These are phyloP conservation scores for Sparus aurata DNA, from an alignment of 2,797 vertebrate species.

Conservation along the genomic window DNA sequence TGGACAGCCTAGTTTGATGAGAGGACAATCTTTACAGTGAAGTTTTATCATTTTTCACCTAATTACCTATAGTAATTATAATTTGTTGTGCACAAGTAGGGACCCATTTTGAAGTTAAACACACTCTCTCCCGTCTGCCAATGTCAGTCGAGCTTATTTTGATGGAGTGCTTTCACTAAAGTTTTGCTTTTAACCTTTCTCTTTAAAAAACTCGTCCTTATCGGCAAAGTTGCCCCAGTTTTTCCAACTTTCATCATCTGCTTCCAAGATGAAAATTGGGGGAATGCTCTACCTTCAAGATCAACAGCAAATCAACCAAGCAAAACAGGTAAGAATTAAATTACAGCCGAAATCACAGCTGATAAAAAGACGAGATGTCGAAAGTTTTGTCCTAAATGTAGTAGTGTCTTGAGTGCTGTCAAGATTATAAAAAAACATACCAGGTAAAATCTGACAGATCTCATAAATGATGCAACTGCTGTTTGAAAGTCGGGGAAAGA, in stretches of 20 bases:
- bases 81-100: neutral
- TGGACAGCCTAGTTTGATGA: no score
- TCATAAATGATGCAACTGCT: neutral
- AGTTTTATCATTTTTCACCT: neutral
- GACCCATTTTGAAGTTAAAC: neutral
- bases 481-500: neutral
- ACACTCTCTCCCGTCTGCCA: neutral
- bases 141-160: neutral
- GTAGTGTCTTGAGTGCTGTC: neutral
- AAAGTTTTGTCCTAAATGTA: neutral
- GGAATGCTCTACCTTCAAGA: slow-evolving; percentile 3
- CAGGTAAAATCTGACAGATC: neutral
- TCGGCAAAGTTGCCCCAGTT: slow-evolving; percentile 11
- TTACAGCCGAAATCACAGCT: neutral
- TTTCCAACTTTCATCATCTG: slow-evolving; percentile 40
- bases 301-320: neutral
- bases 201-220: slow-evolving; percentile 16
- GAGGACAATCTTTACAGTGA: no score
- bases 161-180: neutral
- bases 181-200: slow-evolving; percentile 28
- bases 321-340: slow-evolving; percentile 21
- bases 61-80: neutral
- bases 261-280: slow-evolving; percentile 19
- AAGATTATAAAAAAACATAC: neutral
- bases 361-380: neutral